Evolutionary conservation across 2,113 vertebrate species (phyloP).

Genomic region (Lonchura striata): DNA sequence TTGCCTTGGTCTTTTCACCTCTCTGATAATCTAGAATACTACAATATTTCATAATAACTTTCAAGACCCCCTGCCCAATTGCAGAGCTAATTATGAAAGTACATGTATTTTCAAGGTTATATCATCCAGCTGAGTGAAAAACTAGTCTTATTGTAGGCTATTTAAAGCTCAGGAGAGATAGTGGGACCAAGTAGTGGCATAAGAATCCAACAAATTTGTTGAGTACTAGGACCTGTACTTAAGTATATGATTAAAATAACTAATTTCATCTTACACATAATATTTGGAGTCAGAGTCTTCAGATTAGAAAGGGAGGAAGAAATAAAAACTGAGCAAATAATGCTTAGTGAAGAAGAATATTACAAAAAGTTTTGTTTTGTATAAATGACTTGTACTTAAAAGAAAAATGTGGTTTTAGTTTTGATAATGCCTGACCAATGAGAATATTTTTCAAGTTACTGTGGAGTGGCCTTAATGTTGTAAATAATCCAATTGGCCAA

Average conservation of each 20-base stretch:
- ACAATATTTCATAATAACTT: not conserved
- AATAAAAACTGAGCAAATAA: not conserved
- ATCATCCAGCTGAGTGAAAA: not conserved
- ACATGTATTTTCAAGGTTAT: not conserved
- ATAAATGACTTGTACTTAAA: not conserved
- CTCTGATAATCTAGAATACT: not conserved
- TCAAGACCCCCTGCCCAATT: not conserved
- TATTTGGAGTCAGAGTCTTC: not conserved
- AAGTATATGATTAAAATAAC: not conserved
- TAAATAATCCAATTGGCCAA: constrained; percentile 72
- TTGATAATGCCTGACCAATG: constrained; percentile 72
- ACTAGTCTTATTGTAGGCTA: not conserved
- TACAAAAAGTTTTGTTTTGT: constrained; percentile 7
- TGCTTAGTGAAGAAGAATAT: not conserved
- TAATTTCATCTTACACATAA: not conserved
- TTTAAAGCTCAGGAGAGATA: not conserved
- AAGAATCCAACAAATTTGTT: not conserved
- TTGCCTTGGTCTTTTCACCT: not conserved
- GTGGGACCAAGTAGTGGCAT: not conserved
- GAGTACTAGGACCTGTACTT: not conserved
- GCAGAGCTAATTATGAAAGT: not conserved
- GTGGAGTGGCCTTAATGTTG: constrained; percentile 64
- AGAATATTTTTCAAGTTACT: constrained; percentile 56
- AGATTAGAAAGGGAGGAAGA: not conserved
- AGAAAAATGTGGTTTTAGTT: constrained; percentile 56